Conservation (phyloP, 2,888 invertebrate species). For the Andrena chrysosceles region DNA sequence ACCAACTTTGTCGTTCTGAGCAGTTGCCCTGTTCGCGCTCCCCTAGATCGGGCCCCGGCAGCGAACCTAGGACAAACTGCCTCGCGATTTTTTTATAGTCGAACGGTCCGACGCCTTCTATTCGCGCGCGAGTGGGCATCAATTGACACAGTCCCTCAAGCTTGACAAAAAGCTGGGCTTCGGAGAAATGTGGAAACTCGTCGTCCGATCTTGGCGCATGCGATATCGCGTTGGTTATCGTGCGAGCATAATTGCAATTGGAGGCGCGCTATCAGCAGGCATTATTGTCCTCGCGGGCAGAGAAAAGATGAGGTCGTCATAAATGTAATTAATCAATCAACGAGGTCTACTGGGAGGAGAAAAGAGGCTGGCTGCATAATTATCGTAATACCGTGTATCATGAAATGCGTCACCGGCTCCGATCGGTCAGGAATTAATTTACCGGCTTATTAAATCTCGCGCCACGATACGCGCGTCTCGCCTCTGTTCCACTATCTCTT, state of each 20-base stretch:
- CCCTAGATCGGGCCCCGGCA: no score
- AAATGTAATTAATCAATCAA: constrained; percentile 59
- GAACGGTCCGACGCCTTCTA: neutral
- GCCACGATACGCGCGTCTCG: neutral
- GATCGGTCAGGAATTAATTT: constrained; percentile 34
- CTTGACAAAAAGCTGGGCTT: constrained; percentile 15
- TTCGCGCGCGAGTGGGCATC: neutral
- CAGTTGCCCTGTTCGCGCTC: no score
- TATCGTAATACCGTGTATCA: constrained; percentile 53
- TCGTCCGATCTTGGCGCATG: constrained; percentile 2
- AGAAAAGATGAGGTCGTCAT: constrained; percentile 27
- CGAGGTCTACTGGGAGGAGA: constrained; percentile 60
- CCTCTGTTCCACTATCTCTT: neutral
- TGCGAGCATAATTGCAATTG: constrained; percentile 34
- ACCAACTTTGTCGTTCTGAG: no score
- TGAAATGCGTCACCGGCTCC: constrained; percentile 42
- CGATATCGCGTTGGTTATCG: constrained; percentile 24
- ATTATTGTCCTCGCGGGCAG: constrained; percentile 19
- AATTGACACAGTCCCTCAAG: no score
- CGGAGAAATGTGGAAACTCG: constrained; percentile 37
- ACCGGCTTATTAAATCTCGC: constrained; percentile 30
- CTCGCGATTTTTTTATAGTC: neutral
- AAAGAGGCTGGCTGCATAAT: constrained; percentile 64
- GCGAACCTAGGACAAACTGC: no score
- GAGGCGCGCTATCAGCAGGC: constrained; percentile 12